Percentiles rank a stretch among this genome's conserved stretches.
phyloP scores from a whole-genome alignment of 1,140 invertebrate genomes.

The Zophobas morio region DNA sequence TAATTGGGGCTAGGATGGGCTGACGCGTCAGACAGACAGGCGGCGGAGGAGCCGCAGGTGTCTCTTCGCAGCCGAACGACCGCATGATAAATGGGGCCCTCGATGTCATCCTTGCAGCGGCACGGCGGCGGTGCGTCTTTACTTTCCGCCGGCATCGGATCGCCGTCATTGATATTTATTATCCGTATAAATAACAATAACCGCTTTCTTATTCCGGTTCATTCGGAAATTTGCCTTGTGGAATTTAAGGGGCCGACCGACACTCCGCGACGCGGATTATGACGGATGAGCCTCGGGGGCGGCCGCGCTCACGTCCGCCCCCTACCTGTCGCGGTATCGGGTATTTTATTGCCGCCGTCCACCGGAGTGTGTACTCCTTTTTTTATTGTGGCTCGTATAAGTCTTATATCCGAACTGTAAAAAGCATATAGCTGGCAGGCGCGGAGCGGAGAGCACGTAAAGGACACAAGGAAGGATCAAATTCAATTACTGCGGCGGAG shows the following conservation, averaged over 20 bases:
- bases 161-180: constrained; percentile 57
- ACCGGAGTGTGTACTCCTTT: constrained; percentile 44
- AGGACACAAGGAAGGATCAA: constrained; percentile 36
- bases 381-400: constrained; percentile 53
- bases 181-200: constrained; percentile 55
- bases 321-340: constrained; percentile 40
- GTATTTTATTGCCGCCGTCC: constrained; percentile 48
- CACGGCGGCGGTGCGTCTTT: constrained; percentile 37
- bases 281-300: constrained; percentile 37
- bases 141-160: constrained; percentile 28
- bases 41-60: constrained; percentile 51
- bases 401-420: constrained; percentile 50
- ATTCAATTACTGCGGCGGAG: constrained; percentile 17
- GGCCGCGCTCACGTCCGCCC: constrained; percentile 30
- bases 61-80: constrained; percentile 31
- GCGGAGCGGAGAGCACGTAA: constrained; percentile 20
- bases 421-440: constrained; percentile 38
- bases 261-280: constrained; percentile 33
- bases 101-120: constrained; percentile 46
- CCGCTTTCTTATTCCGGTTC: constrained; percentile 55
- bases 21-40: constrained; percentile 47
- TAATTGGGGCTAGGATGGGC: constrained; percentile 52
- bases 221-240: constrained; percentile 54
- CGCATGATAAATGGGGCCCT: constrained; percentile 55
- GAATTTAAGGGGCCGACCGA: constrained; percentile 39